phyloP scores from a whole-genome alignment of 1,140 invertebrate genomes.

The Chrysomallon squamiferum region DNA sequence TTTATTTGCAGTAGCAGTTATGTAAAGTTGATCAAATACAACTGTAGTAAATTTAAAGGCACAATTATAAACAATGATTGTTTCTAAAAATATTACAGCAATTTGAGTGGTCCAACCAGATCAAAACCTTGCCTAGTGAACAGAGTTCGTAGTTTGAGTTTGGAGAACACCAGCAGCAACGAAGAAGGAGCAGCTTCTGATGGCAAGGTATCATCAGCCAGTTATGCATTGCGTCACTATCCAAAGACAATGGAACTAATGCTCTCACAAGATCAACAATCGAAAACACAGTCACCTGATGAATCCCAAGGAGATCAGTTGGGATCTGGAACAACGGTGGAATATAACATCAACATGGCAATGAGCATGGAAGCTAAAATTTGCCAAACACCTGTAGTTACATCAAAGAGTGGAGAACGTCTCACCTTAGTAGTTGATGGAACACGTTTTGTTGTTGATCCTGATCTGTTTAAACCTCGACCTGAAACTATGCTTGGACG shows the following conservation, averaged over 20 bases:
- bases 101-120: constrained; percentile 65
- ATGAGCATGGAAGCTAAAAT: constrained; percentile 3
- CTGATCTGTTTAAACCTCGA: constrained; percentile 86
- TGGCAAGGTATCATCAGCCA: not conserved
- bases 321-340: no score
- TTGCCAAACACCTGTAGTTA: not conserved
- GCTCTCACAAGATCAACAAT: no score
- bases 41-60: no score
- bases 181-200: constrained; percentile 58
- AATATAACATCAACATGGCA: not conserved
- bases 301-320: no score
- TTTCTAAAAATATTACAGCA: no score
- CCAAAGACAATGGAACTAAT: no score
- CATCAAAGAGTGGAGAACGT: constrained; percentile 30
- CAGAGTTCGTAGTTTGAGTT: constrained; percentile 61
- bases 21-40: no score
- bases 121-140: constrained; percentile 81
- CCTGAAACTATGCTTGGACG: constrained; percentile 92
- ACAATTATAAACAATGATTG: no score
- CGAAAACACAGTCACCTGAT: no score
- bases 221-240: no score
- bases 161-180: constrained; percentile 55
- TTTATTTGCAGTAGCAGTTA: no score
- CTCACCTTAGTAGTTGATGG: constrained; percentile 93
- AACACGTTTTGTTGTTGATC: constrained; percentile 90